These are phyloP conservation scores for Mormyrus lacerda DNA, from an alignment of 2,113 vertebrate genomes.

Conservation along the genomic window DNA sequence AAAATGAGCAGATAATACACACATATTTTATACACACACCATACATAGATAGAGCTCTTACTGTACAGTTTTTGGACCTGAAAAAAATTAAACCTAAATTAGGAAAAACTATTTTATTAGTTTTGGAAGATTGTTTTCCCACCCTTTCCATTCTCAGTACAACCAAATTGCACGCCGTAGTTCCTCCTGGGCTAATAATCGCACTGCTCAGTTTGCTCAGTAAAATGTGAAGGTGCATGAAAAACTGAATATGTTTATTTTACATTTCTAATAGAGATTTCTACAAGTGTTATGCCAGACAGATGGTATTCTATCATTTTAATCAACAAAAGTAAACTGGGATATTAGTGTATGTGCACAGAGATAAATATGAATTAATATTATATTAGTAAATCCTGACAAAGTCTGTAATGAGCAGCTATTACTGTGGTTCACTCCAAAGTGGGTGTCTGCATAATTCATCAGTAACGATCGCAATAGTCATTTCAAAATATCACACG, in stretches of 20 bases:
- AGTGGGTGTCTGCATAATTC: conserved; percentile 18
- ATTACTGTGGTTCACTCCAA: not conserved
- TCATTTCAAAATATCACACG: not conserved
- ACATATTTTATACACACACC: not conserved
- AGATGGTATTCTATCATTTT: conserved; percentile 15
- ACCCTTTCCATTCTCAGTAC: not conserved
- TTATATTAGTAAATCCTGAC: conserved; percentile 20
- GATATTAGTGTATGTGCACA: conserved; percentile 5
- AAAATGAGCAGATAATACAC: not conserved
- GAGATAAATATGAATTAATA: conserved; percentile 23
- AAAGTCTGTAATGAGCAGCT: conserved; percentile 2
- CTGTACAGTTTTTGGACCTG: not conserved
- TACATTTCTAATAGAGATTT: not conserved
- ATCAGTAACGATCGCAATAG: conserved; percentile 4
- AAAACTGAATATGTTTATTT: not conserved
- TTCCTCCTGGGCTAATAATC: not conserved
- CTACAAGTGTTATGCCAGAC: not conserved
- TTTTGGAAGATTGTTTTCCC: not conserved
- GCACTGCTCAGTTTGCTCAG: not conserved
- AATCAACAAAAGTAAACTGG: conserved; percentile 17
- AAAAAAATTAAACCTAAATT: not conserved
- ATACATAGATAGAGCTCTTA: not conserved
- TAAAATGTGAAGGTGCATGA: not conserved
- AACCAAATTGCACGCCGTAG: not conserved
- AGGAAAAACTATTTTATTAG: not conserved